Percentiles rank a stretch among this genome's conserved stretches.
Conservation (phyloP, 2,797 vertebrate species). For the Graptemys geographica region DNA sequence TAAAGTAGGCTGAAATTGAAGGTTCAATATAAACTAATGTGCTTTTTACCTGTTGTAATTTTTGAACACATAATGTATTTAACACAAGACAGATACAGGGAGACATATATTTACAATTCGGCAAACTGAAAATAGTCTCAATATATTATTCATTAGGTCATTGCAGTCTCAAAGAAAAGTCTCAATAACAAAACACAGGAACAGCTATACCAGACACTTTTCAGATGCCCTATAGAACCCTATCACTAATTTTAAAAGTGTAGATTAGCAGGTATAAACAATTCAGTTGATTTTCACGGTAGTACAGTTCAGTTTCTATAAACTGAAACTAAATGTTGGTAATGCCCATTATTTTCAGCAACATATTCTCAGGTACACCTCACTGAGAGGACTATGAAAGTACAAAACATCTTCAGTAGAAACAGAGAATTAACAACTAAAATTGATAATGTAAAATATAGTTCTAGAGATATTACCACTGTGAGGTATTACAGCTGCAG, state of each 20-base stretch:
- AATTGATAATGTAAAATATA: background rate
- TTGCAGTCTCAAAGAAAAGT: background rate
- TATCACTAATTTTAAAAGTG: too few relatives aligned
- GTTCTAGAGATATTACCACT: background rate
- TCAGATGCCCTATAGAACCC: background rate
- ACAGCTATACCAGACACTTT: background rate
- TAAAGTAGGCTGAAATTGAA: background rate
- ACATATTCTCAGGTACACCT: too few relatives aligned
- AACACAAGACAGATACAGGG: background rate
- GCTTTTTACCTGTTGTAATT: background rate
- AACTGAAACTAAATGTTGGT: too few relatives aligned
- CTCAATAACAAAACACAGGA: background rate
- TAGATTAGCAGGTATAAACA: too few relatives aligned
- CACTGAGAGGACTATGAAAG: too few relatives aligned
- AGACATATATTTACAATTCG: background rate
- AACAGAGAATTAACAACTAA: background rate
- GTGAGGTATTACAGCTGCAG: background rate
- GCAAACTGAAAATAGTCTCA: too few relatives aligned
- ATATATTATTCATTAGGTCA: background rate
- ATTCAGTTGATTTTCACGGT: too few relatives aligned
- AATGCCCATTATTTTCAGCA: too few relatives aligned
- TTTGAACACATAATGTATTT: background rate
- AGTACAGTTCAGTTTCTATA: too few relatives aligned
- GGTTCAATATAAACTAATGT: background rate
- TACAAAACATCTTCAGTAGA: background rate